Evolutionary conservation across 2,113 vertebrate genomes (phyloP).

Genomic region (Siphamia tubifer): DNA sequence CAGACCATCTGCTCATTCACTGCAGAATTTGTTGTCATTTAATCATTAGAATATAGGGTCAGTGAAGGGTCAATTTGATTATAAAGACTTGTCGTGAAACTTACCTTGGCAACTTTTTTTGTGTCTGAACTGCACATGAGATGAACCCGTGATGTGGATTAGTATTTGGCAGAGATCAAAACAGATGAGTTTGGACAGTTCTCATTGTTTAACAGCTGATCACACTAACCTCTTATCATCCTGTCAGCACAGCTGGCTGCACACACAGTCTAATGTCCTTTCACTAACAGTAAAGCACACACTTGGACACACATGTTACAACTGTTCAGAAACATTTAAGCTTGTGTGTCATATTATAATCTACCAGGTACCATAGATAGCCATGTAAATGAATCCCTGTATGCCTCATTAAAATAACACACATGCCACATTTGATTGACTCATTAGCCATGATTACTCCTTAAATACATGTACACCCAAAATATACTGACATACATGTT

Average conservation of each 20-base stretch:
- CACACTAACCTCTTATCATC: slow-evolving; percentile 29
- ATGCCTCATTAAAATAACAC: background rate
- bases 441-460: background rate
- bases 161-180: slow-evolving; percentile 7
- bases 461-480: background rate
- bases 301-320: background rate
- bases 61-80: no score
- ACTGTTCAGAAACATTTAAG: background rate
- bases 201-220: slow-evolving; percentile 20
- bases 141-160: slow-evolving; percentile 29
- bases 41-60: no score
- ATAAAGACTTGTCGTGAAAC: background rate
- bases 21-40: no score
- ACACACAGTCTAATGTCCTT: slow-evolving; percentile 2
- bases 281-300: background rate
- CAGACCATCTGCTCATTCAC: background rate
- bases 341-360: background rate
- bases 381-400: background rate
- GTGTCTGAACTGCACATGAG: background rate
- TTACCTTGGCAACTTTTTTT: background rate
- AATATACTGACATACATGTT: background rate
- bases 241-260: slow-evolving; percentile 6
- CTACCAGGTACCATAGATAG: background rate
- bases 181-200: slow-evolving; percentile 29
- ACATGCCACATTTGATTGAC: slow-evolving; percentile 14